Percentiles rank a stretch among this genome's conserved stretches.
Conservation (phyloP, 2,113 vertebrate species). For the Otocyon megalotis region DNA sequence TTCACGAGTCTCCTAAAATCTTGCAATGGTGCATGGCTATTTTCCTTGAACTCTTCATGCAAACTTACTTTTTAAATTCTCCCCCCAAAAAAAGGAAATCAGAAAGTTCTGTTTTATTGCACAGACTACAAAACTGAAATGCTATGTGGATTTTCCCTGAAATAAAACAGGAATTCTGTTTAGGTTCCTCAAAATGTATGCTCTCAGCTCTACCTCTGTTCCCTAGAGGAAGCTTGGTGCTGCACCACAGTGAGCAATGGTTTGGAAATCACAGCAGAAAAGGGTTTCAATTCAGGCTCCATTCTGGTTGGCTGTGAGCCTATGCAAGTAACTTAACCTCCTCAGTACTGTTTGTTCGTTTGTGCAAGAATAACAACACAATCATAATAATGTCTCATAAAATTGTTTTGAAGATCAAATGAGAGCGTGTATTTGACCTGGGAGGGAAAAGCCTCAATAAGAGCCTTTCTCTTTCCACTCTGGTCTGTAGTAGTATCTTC, state of each 20-base stretch:
- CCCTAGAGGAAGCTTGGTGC: neutral
- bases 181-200: neutral
- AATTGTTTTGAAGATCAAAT: neutral
- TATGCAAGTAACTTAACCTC: neutral
- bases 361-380: neutral
- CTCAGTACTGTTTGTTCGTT: neutral
- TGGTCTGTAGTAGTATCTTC: neutral
- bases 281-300: neutral
- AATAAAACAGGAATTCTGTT: neutral
- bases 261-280: neutral
- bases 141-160: neutral
- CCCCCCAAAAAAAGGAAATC: neutral
- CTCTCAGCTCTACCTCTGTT: neutral
- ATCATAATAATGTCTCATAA: neutral
- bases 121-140: neutral
- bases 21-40: too few relatives aligned
- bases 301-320: neutral
- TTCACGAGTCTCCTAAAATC: neutral
- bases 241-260: rapidly evolving
- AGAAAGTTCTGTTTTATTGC: neutral
- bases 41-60: neutral
- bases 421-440: neutral
- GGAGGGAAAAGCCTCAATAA: neutral
- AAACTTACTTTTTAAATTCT: neutral
- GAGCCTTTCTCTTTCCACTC: neutral